Evolutionary conservation across 2,797 vertebrate species (phyloP).

Genomic region (Notoglanidium macrostoma): DNA sequence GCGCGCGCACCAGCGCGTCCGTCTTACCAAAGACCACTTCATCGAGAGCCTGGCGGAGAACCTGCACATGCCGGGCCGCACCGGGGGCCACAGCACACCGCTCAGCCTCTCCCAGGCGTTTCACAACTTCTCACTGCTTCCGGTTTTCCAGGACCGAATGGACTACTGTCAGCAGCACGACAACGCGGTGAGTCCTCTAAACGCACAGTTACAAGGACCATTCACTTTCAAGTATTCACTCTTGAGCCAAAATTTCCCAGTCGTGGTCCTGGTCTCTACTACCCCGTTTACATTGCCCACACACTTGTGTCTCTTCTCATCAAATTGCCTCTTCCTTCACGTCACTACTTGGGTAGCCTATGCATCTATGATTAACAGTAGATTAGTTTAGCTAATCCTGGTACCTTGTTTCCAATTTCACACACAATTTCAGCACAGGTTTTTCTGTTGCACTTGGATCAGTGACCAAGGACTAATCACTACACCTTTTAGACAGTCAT

Average conservation of each 20-base stretch:
- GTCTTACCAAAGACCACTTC: conserved; percentile 87
- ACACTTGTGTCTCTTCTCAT: background rate
- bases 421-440: background rate
- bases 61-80: conserved; percentile 52
- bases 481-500: background rate
- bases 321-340: background rate
- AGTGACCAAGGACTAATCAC: background rate
- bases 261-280: background rate
- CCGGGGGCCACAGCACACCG: conserved; percentile 57
- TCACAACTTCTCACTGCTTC: conserved; percentile 76
- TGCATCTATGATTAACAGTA: background rate
- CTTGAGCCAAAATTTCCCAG: background rate
- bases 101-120: conserved; percentile 63
- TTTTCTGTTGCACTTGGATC: background rate
- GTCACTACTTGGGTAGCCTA: background rate
- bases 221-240: background rate
- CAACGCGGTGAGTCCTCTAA: conserved; percentile 73
- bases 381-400: background rate
- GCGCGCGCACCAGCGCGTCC: conserved; percentile 83
- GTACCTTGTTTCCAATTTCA: background rate
- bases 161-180: conserved; percentile 84
- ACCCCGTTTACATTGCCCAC: background rate
- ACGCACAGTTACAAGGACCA: background rate
- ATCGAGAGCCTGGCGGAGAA: conserved; percentile 78
- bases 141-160: conserved; percentile 79